phyloP scores from a whole-genome alignment of 2,888 invertebrate species.

The Tineola bisselliella region DNA sequence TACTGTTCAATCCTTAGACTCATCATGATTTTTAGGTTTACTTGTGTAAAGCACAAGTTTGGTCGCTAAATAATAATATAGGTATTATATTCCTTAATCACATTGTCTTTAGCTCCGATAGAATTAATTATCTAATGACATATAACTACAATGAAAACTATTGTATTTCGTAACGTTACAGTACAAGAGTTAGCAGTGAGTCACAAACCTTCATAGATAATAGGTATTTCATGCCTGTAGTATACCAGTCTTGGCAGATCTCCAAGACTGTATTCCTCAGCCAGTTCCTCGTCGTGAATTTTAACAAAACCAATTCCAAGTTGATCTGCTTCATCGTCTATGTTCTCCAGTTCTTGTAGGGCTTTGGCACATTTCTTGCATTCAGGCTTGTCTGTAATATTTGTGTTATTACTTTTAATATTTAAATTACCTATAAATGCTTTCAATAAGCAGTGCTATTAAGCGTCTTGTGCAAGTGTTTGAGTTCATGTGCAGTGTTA shows the following conservation, averaged over 20 bases:
- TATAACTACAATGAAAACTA: background rate
- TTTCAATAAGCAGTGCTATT: constrained; percentile 2
- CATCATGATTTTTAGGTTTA: too few species aligned
- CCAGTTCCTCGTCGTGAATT: constrained; percentile 89
- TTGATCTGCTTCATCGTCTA: constrained; percentile 94
- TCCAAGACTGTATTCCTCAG: constrained; percentile 93
- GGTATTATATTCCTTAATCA: background rate
- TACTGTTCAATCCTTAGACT: too few species aligned
- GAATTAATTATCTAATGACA: background rate
- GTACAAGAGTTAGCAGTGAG: constrained; percentile 31
- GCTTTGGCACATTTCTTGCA: constrained; percentile 93
- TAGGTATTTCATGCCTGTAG: constrained; percentile 93
- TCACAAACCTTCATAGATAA: constrained; percentile 88
- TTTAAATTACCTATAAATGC: background rate
- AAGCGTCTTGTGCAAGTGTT: constrained; percentile 9
- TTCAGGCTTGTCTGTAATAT: constrained; percentile 84
- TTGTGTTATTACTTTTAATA: constrained; percentile 15
- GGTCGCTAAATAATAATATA: too few species aligned
- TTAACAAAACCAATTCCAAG: constrained; percentile 94
- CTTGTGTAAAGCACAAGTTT: too few species aligned
- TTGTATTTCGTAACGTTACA: constrained; percentile 26
- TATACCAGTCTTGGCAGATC: constrained; percentile 89
- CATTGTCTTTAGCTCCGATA: background rate
- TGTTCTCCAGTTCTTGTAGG: constrained; percentile 90
- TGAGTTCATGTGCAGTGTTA: constrained; percentile 9